phyloP scores from a whole-genome alignment of 2,888 invertebrate genomes.

The Scaeva pyrastri region DNA sequence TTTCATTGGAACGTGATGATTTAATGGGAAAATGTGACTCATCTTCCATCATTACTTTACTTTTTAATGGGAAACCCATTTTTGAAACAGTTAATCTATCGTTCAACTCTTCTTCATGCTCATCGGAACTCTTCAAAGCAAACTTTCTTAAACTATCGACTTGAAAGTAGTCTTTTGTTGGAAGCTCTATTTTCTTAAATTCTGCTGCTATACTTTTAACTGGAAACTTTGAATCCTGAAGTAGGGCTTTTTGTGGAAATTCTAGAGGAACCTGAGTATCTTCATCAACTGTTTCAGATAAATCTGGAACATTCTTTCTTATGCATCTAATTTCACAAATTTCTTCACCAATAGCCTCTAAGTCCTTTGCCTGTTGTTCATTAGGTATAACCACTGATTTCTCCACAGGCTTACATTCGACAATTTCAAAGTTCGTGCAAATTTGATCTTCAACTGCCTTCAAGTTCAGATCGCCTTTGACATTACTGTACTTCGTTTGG shows the following conservation, averaged over 20 bases:
- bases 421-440: not conserved
- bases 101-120: not conserved
- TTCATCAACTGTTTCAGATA: constrained; percentile 65
- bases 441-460: constrained; percentile 59
- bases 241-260: not conserved
- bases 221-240: constrained; percentile 4
- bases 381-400: constrained; percentile 69
- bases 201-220: not conserved
- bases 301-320: constrained; percentile 78
- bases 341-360: constrained; percentile 77
- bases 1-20: not conserved
- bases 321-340: constrained; percentile 80
- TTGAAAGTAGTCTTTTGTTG: not conserved
- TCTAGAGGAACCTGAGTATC: not conserved
- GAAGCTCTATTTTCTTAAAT: constrained; percentile 3
- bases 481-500: not conserved
- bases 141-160: not conserved
- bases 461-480: constrained; percentile 17
- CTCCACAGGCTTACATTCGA: not conserved
- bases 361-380: constrained; percentile 74
- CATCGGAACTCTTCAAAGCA: too few relatives aligned
- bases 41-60: not conserved
- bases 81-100: not conserved
- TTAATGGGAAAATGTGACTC: constrained; percentile 1
- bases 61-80: not conserved